phyloP scores from a whole-genome alignment of 2,888 invertebrate species.

The Neoaliturus tenellus region DNA sequence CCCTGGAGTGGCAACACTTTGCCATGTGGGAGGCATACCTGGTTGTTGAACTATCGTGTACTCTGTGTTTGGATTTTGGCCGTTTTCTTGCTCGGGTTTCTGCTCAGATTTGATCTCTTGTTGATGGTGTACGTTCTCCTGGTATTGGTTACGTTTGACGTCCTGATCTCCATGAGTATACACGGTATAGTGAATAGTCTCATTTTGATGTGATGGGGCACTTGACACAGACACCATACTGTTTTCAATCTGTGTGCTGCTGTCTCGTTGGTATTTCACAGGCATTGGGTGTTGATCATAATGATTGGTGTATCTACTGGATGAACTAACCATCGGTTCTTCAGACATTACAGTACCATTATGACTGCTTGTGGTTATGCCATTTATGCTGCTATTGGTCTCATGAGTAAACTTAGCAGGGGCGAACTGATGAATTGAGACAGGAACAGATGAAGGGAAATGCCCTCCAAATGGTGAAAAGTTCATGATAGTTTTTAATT shows the following conservation, averaged over 20 bases:
- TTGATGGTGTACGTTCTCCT: constrained; percentile 69
- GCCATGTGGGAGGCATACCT: constrained; percentile 80
- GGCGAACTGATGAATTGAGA: constrained; percentile 90
- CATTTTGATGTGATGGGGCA: constrained; percentile 56
- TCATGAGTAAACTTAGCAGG: constrained; percentile 82
- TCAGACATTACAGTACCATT: constrained; percentile 40
- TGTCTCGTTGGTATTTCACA: constrained; percentile 65
- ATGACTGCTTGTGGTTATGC: constrained; percentile 28
- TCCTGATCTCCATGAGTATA: constrained; percentile 59
- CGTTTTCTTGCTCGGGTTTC: constrained; percentile 70
- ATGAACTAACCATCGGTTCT: constrained; percentile 60
- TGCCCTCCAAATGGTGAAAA: constrained; percentile 91
- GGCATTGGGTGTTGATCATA: constrained; percentile 59
- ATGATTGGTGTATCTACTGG: constrained; percentile 61
- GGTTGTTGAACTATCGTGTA: constrained; percentile 72
- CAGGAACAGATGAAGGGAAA: constrained; percentile 85
- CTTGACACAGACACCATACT: constrained; percentile 62
- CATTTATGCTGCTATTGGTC: constrained; percentile 59
- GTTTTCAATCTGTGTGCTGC: constrained; percentile 63
- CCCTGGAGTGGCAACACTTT: constrained; percentile 82
- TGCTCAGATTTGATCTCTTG: constrained; percentile 68
- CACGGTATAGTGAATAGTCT: constrained; percentile 62
- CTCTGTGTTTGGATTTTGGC: constrained; percentile 65
- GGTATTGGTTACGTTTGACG: constrained; percentile 71
- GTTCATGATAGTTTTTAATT: constrained; percentile 78